Conservation (phyloP, 1,140 invertebrate genomes). For the Argopecten irradians region DNA sequence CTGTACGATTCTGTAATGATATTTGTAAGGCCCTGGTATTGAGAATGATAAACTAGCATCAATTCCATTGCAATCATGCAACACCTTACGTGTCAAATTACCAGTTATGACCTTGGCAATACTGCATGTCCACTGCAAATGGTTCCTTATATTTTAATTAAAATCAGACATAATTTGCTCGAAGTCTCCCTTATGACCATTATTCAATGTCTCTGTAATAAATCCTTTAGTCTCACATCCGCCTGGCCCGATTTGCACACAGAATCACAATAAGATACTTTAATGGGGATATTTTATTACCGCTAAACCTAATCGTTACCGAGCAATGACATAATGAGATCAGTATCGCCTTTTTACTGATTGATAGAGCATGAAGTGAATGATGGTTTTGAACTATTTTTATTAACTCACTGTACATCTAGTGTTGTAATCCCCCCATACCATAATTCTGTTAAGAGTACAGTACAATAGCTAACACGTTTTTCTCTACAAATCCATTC, state of each 20-base stretch:
- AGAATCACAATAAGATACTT: background rate
- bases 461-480: background rate
- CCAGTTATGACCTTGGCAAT: too few species aligned
- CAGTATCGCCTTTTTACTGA: background rate
- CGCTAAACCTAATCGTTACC: background rate
- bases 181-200: background rate
- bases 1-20: too few species aligned
- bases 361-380: background rate
- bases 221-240: background rate
- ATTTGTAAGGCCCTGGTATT: too few species aligned
- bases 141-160: background rate
- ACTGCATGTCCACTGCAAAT: too few species aligned
- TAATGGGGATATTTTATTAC: background rate
- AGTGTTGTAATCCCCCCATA: background rate
- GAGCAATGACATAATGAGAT: conserved; percentile 1
- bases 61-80: too few species aligned
- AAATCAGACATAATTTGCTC: background rate
- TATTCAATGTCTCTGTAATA: background rate
- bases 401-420: background rate
- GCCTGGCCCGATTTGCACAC: background rate
- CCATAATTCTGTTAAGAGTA: background rate
- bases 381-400: background rate
- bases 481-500: background rate
- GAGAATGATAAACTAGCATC: too few species aligned
- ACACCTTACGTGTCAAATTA: too few species aligned